These are phyloP conservation scores for Campopleginae sp. DNA, from an alignment of 2,888 invertebrate genomes.

Conservation along the genomic window DNA sequence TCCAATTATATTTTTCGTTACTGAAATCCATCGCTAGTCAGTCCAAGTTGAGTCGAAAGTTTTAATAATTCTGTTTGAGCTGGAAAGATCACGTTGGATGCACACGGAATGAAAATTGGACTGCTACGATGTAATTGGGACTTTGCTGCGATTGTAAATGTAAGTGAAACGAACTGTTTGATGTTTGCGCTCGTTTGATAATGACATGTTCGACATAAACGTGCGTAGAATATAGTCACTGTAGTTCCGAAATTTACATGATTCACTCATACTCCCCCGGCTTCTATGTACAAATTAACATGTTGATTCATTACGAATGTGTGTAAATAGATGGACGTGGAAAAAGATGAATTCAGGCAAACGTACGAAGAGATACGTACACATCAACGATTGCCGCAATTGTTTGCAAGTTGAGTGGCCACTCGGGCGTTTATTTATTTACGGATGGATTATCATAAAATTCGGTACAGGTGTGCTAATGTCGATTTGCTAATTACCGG, in stretches of 20 bases:
- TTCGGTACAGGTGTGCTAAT: constrained; percentile 71
- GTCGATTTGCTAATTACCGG: constrained; percentile 74
- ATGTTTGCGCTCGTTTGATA: constrained; percentile 11
- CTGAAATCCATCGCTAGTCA: neutral
- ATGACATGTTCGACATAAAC: constrained; percentile 21
- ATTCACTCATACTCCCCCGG: neutral
- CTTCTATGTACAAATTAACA: neutral
- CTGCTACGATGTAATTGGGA: neutral
- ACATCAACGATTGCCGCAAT: neutral
- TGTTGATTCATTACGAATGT: neutral
- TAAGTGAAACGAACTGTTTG: constrained; percentile 22
- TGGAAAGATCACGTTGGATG: neutral
- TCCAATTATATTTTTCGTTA: neutral
- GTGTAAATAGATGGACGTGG: neutral
- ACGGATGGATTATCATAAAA: constrained; percentile 75
- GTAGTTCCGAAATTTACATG: neutral
- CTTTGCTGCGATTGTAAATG: neutral
- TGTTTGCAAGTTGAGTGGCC: constrained; percentile 27
- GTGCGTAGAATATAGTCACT: constrained; percentile 17
- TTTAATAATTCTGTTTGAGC: neutral
- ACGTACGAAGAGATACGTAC: neutral
- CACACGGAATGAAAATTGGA: neutral
- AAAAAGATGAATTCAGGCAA: neutral
- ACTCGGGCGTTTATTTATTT: constrained; percentile 72
- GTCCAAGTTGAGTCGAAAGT: too few relatives aligned